Evolutionary conservation across 2,797 vertebrate species (phyloP).

Genomic region (Antennarius maculatus): DNA sequence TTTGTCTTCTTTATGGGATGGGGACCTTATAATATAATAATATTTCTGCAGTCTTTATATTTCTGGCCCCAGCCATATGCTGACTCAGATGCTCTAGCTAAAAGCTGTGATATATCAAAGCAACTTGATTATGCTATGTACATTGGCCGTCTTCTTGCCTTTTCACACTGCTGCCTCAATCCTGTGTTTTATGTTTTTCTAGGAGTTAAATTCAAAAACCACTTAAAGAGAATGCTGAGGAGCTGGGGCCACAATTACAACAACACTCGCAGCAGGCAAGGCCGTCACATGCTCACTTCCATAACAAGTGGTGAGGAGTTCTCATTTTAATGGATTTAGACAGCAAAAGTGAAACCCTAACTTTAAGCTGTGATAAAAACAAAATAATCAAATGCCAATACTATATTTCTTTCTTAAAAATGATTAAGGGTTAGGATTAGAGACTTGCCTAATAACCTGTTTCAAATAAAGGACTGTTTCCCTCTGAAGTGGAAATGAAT

Average conservation of each 20-base stretch:
- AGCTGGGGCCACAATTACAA: slow-evolving; percentile 16
- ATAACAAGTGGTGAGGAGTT: slow-evolving; percentile 75
- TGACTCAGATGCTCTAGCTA: accelerated
- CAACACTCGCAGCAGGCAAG: slow-evolving; percentile 24
- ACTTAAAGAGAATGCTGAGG: slow-evolving; percentile 80
- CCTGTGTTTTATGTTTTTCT: slow-evolving; percentile 93
- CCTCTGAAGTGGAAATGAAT: too few relatives aligned
- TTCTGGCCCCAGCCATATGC: accelerated
- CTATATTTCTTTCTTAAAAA: too few relatives aligned
- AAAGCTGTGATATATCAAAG: slow-evolving; percentile 61
- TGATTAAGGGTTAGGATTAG: too few relatives aligned
- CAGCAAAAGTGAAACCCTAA: not conserved
- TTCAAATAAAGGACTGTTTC: too few relatives aligned
- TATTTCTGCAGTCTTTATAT: slow-evolving; percentile 76
- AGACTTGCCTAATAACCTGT: too few relatives aligned
- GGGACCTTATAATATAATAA: slow-evolving; percentile 89
- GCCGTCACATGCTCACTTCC: slow-evolving; percentile 56
- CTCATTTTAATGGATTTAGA: slow-evolving; percentile 38
- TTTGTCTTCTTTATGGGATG: slow-evolving; percentile 90
- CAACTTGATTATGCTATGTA: slow-evolving; percentile 70
- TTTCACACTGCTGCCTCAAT: slow-evolving; percentile 93
- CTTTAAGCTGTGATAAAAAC: not conserved
- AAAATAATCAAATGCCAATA: too few relatives aligned
- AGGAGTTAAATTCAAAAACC: slow-evolving; percentile 90
- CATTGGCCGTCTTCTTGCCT: slow-evolving; percentile 85